These are phyloP conservation scores for Bedellia somnulentella DNA, from an alignment of 2,888 invertebrate genomes.

Conservation along the genomic window DNA sequence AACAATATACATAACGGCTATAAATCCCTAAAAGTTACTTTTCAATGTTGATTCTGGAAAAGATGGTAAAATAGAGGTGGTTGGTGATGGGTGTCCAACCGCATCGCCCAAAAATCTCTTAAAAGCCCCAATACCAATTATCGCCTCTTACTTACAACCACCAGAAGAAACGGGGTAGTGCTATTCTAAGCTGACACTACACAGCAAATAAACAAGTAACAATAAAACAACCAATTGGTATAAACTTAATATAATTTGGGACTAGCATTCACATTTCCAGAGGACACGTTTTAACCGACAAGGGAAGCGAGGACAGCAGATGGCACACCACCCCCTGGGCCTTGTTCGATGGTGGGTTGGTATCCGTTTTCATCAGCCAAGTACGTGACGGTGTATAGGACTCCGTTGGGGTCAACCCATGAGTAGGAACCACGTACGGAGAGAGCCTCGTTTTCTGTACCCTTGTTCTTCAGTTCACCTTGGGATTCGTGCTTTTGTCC, in stretches of 20 bases:
- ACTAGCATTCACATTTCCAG: constrained; percentile 13
- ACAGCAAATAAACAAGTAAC: too few species aligned
- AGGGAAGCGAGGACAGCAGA: constrained; percentile 30
- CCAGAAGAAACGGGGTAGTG: too few species aligned
- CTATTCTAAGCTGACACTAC: too few species aligned
- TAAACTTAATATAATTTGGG: constrained; percentile 8
- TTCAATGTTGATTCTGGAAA: too few species aligned
- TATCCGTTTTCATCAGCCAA: constrained; percentile 61
- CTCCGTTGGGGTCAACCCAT: constrained; percentile 48
- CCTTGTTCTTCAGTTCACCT: constrained; percentile 51
- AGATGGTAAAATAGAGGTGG: too few species aligned
- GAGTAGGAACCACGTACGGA: constrained; percentile 49
- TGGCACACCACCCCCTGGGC: constrained; percentile 25
- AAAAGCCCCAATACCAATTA: too few species aligned
- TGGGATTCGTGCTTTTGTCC: constrained; percentile 46
- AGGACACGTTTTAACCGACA: constrained; percentile 19
- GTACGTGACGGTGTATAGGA: constrained; percentile 48
- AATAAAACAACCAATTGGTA: background rate
- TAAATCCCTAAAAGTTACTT: too few species aligned
- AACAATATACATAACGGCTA: too few species aligned
- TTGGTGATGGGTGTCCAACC: too few species aligned
- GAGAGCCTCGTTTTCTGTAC: constrained; percentile 52
- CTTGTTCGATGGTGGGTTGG: constrained; percentile 41
- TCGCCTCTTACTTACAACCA: too few species aligned
- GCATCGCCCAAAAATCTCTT: too few species aligned